phyloP scores from a whole-genome alignment of 53 echinoderm and acorn worm species.

The Arbacia lixula region DNA sequence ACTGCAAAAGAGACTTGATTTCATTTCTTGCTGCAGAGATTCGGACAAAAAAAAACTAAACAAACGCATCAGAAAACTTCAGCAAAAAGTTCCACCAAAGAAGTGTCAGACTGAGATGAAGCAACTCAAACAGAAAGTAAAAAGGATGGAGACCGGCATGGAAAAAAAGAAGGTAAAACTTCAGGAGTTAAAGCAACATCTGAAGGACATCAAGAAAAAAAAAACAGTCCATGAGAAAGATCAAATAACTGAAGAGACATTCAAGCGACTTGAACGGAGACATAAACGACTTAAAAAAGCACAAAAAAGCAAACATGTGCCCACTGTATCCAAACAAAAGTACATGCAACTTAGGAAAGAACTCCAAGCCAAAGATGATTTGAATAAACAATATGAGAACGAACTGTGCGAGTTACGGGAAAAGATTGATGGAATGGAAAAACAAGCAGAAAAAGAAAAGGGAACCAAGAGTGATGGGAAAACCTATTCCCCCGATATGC shows the following conservation, averaged over 20 bases:
- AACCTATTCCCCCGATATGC: slow-evolving; percentile 9
- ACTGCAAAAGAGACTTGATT: slow-evolving; percentile 10
- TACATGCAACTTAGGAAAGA: slow-evolving; percentile 13
- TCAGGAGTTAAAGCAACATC: no score
- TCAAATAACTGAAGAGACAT: no score
- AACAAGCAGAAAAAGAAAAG: slow-evolving; percentile 18
- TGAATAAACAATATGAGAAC: slow-evolving; percentile 16
- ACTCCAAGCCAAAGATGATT: slow-evolving; percentile 19
- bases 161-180: no score
- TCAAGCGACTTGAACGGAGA: no score
- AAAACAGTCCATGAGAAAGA: no score
- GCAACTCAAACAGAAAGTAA: not conserved
- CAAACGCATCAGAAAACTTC: no score
- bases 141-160: no score
- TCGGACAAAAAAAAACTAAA: no score
- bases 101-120: slow-evolving; percentile 14
- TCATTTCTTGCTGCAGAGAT: not conserved
- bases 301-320: slow-evolving; percentile 9
- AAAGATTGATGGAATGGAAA: slow-evolving; percentile 19
- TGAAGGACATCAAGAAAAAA: not conserved
- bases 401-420: slow-evolving; percentile 11
- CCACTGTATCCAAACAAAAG: slow-evolving; percentile 4
- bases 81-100: slow-evolving; percentile 5
- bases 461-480: slow-evolving; percentile 44
- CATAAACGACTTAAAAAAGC: slow-evolving; percentile 11